Evolutionary conservation across 30 jellyfish, hydroid and myxozoan species (phyloP).

Genomic region (Rhopilema esculentum): DNA sequence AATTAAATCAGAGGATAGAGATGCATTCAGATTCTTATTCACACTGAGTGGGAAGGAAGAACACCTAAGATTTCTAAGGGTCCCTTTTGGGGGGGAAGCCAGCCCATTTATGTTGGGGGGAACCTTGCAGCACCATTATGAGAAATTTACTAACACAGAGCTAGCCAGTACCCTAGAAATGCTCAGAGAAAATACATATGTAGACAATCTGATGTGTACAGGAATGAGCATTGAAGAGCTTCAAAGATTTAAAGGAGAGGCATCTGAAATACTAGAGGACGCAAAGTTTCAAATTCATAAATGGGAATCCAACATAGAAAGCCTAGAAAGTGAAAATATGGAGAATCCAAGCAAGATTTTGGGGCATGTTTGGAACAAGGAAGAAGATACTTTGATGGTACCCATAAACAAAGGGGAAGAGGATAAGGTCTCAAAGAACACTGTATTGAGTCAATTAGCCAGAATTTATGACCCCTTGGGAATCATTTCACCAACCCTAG

Average conservation of each 20-base stretch:
- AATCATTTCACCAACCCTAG: constrained; percentile 23
- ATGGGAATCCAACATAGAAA: background rate
- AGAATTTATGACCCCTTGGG: constrained; percentile 38
- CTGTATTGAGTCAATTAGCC: constrained; percentile 36
- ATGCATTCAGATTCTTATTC: constrained; percentile 64
- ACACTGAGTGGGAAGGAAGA: constrained; percentile 27
- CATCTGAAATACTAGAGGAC: constrained; percentile 35
- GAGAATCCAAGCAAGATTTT: background rate
- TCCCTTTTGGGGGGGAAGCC: constrained; percentile 49
- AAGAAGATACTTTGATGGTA: background rate
- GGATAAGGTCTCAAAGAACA: constrained; percentile 9
- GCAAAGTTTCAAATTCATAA: constrained; percentile 8
- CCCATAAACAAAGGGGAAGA: background rate
- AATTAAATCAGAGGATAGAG: constrained; percentile 44
- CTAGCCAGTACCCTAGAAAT: background rate
- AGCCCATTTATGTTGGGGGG: constrained; percentile 46
- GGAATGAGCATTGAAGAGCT: background rate
- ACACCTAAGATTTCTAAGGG: constrained; percentile 55
- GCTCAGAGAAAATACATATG: constrained; percentile 9
- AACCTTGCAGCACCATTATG: constrained; percentile 24
- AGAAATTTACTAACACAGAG: background rate
- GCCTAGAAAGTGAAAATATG: constrained; percentile 2
- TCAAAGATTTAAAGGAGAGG: constrained; percentile 13
- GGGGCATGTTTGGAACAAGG: constrained; percentile 13
- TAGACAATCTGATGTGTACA: constrained; percentile 25